These are phyloP conservation scores for Prenolepis imparis DNA, from an alignment of 2,888 invertebrate genomes.

Conservation along the genomic window DNA sequence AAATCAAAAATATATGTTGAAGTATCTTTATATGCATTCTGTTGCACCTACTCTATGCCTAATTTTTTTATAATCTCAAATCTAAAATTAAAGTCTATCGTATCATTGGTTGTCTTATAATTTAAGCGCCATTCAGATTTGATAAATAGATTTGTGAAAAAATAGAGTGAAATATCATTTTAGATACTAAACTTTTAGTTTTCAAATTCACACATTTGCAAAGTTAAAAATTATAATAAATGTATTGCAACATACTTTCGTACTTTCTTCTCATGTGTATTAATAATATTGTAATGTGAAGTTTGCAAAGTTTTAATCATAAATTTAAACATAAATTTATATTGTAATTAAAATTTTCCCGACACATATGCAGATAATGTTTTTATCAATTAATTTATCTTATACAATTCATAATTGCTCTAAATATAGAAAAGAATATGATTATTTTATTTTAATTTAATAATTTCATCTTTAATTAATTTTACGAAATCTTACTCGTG, in stretches of 20 bases:
- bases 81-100: constrained; percentile 61
- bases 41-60: constrained; percentile 56
- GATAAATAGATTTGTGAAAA: not conserved
- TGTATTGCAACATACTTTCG: not conserved
- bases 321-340: constrained; percentile 6
- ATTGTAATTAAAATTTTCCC: not conserved
- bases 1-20: constrained; percentile 80
- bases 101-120: constrained; percentile 22
- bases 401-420: not conserved
- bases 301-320: not conserved
- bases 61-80: constrained; percentile 52
- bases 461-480: not conserved
- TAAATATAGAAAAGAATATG: not conserved
- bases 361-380: not conserved
- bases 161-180: not conserved
- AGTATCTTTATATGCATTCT: constrained; percentile 60
- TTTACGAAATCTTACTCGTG: not conserved
- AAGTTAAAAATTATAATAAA: not conserved
- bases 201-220: not conserved
- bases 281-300: not conserved
- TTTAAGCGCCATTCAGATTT: constrained; percentile 42
- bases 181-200: not conserved
- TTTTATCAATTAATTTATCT: not conserved
- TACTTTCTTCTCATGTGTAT: not conserved
- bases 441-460: not conserved